Evolutionary conservation across 2,113 vertebrate genomes (phyloP).

Genomic region (Tringa solitaria): DNA sequence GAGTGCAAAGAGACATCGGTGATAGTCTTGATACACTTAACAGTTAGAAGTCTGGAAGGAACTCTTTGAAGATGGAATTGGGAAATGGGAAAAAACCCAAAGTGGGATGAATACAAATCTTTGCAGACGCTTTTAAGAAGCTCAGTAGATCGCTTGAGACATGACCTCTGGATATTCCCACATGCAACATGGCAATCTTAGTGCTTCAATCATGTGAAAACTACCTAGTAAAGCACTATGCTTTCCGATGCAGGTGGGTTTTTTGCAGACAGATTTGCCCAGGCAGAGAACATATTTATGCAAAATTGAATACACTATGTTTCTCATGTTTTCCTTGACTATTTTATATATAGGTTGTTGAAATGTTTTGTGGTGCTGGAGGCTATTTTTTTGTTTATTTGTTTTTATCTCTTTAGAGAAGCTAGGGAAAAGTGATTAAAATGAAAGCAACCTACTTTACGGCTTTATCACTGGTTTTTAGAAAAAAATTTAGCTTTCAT

Average conservation of each 20-base stretch:
- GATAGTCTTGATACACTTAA: not conserved
- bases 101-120: not conserved
- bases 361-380: not conserved
- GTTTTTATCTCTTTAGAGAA: not conserved
- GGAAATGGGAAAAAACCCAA: not conserved
- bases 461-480: not conserved
- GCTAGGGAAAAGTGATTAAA: not conserved
- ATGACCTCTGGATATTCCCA: not conserved
- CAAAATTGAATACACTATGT: not conserved
- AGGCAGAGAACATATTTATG: not conserved
- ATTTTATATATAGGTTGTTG: not conserved
- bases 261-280: not conserved
- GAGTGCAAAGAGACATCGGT: not conserved
- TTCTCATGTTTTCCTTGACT: not conserved
- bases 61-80: not conserved
- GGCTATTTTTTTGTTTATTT: rapidly evolving
- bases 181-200: not conserved
- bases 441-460: not conserved
- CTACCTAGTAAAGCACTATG: not conserved
- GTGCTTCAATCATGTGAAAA: not conserved
- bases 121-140: not conserved
- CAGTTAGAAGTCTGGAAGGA: not conserved
- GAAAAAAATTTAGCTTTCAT: not conserved
- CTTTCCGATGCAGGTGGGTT: not conserved
- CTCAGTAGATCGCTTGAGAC: not conserved